Percentiles rank a stretch among this genome's conserved stretches.
phyloP scores from a whole-genome alignment of 2,113 vertebrate genomes.

The Cryptotis parvus region DNA sequence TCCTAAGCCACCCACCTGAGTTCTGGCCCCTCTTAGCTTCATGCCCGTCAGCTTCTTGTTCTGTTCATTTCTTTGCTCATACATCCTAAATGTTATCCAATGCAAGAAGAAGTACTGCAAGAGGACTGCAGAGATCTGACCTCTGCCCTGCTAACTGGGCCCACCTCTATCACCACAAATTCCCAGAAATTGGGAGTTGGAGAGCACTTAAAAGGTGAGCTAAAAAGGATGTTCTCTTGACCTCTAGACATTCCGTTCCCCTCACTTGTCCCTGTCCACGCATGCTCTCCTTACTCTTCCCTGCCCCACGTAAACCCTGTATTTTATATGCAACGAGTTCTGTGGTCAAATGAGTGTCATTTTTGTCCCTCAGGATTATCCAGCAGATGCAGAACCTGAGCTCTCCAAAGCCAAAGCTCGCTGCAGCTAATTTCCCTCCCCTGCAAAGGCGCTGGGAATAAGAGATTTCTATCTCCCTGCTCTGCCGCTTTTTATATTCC shows the following conservation, averaged over 20 bases:
- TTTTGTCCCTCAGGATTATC: not conserved
- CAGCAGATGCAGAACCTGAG: not conserved
- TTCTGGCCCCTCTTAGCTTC: not conserved
- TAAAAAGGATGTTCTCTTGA: not conserved
- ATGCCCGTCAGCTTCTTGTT: not conserved
- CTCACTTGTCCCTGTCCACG: not conserved
- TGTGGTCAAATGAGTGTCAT: not conserved
- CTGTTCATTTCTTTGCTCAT: not conserved
- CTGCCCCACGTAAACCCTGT: not conserved
- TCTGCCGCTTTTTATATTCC: not conserved
- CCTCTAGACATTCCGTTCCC: not conserved
- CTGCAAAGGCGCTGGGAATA: not conserved
- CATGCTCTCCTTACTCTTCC: not conserved
- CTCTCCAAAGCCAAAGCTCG: not conserved
- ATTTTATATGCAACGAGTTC: not conserved
- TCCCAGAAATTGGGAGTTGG: slow-evolving; percentile 2
- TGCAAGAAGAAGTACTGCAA: not conserved
- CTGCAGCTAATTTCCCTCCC: not conserved
- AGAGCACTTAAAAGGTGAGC: slow-evolving; percentile 10
- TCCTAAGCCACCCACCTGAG: not conserved
- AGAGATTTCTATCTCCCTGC: not conserved
- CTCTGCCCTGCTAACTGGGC: not conserved
- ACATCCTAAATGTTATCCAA: not conserved
- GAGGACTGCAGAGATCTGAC: not conserved
- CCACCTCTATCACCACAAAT: not conserved